Evolutionary conservation across 64 coral and sea anemone species (phyloP), one percentile per base, ranked within the genome.

Genomic region (Stichodactyla helianthus): DNA sequence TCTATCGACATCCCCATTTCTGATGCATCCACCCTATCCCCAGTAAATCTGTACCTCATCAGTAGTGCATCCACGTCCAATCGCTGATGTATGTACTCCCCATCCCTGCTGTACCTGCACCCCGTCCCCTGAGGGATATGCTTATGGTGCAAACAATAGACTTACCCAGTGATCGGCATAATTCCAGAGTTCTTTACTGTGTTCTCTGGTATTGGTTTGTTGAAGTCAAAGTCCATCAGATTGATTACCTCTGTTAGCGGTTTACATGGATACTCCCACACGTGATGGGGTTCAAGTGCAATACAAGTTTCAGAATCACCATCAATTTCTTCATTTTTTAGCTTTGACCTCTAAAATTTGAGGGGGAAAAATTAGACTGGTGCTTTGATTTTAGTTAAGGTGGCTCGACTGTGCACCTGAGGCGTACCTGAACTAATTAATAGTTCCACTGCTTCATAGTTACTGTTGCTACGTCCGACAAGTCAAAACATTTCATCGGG

Each of bases 181-280:
- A 83, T 51, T 68, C 91, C 91, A 14, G 63, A 22, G 7, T 68
- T 68, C 77, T 79, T 79, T 12, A 79, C 7, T 13, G 28, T 52
- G 5, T 53, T 60, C 10, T 84, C 64, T 51, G 89, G 93, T 78
- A 98, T 57, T 19, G 79, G 85, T 14, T 60, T 52, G 20, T 87
- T 88, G 58, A 98, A 98, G 31, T 94, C 87, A 82, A 98, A 98
- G 20, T 89, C 61, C 80, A 94, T 89, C 19, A 98, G 59, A 22
- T 82, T 55, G 13, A 94, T 70, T 26, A 90, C 89, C 14, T 78
- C 61, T 51, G 89, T 98, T 52, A 98, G 90, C 57, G 96, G 87
- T 77, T 52, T 81, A 59, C 84, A 88, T n/a, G 95, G 95, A 59
- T 98, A 98, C 63, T 98, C 93, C 96, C 96, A 98, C 74, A 98